These are phyloP conservation scores for Decapterus maruadsi DNA, from an alignment of 2,797 vertebrate genomes.

Conservation along the genomic window DNA sequence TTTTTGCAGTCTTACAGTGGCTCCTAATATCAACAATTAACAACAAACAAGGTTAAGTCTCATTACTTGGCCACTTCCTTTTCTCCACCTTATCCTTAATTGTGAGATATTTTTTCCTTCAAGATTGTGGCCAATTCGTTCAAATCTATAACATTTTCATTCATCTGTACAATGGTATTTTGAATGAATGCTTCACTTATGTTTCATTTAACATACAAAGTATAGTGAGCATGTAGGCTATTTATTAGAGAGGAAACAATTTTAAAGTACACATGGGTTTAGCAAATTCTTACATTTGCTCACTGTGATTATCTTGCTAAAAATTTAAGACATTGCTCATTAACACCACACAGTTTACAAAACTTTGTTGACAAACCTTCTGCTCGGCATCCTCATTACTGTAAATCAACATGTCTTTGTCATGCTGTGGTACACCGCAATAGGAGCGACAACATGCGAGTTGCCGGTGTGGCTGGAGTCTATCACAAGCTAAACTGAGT, in stretches of 20 bases:
- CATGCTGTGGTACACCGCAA: slow-evolving; percentile 66
- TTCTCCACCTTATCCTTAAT: neutral
- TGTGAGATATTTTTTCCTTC: neutral
- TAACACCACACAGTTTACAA: neutral
- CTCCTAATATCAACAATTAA: neutral
- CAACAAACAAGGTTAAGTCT: neutral
- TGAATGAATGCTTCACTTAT: neutral
- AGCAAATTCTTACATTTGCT: neutral
- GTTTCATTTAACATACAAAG: neutral
- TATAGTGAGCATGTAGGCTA: neutral
- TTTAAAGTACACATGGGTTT: neutral
- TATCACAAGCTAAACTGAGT: slow-evolving; percentile 64
- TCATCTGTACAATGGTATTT: neutral
- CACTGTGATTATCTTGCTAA: neutral
- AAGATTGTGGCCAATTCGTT: neutral
- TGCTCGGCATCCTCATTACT: slow-evolving; percentile 47
- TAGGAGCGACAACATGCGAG: slow-evolving; percentile 76
- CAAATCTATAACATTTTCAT: neutral
- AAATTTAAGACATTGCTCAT: neutral
- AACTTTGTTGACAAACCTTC: slow-evolving; percentile 59
- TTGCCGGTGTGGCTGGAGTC: slow-evolving; percentile 70
- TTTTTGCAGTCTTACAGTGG: too few species aligned
- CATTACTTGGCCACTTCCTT: neutral
- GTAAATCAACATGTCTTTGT: slow-evolving; percentile 77
- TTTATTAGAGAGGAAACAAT: neutral